Evolutionary conservation across 2,888 invertebrate species (phyloP), one percentile per base, ranked within the genome.

Genomic region (Onthophagus sagittarius): DNA sequence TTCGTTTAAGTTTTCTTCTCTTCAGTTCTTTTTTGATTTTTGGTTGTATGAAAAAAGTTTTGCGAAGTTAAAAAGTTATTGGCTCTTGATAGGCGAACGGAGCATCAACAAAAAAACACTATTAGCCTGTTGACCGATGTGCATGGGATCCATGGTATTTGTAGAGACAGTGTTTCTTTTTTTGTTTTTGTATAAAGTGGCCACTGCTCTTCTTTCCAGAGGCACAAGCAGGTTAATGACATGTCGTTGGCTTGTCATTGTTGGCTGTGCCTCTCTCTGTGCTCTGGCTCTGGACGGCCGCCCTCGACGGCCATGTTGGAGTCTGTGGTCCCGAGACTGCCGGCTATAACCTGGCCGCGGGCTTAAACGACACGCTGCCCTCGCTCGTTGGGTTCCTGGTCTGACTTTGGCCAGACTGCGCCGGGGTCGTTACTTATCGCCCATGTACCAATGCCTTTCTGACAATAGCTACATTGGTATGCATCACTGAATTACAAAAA

Each of bases 131-230:
- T 80, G 81, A 81, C 79, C 80, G 78, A 78, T 83, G 80, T 82
- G 81, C 79, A 82, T 80, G 80, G 81, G 78, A 78, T 77, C 73
- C 75, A 76, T 67, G 67, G 67, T 67, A 67, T 67, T 67, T 67
- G 67, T 67, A 67, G 67, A 67, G 39, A 53, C 39, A 53, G 67
- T 67, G 67, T 67, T 67, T 67, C 23, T 67, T 73, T 73, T 73
- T 73, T 53, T 53, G 39, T 53, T 53, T 75, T 75, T 75, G 72
- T 79, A 78, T 84, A 84, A 84, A 83, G 81, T 84, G 82, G 83
- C 81, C 83, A 83, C 82, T 82, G 82, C 82, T 84, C 83, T 84
- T 81, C 84, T 84, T 84, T 85, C 84, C 85, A 85, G 85, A 85
- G 85, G 85, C 85, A 85, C 85, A 83, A 84, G 84, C 84, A 83